Base-by-base conservation (phyloP, 2,888 invertebrate genomes). In the Caenorhabditis drosophilae region DNA sequence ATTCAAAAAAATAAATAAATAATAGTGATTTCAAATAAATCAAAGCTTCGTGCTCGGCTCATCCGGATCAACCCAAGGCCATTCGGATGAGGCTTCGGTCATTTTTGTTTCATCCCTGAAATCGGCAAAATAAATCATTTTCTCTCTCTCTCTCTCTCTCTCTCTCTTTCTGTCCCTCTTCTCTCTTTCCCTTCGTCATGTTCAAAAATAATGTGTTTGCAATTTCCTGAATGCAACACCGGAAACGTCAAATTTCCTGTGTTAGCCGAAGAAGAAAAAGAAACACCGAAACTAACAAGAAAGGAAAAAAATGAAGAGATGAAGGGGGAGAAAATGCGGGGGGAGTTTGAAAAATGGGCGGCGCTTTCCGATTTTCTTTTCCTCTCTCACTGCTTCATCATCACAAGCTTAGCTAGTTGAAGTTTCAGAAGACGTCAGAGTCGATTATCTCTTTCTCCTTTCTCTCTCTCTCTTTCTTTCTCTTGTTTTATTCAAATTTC, bases 1-100 rank as follows among this genome's bases (percentile, higher is more conserved):
- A 15, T 4, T 2, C 26, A 31, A 45, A 27, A 15, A 35, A 26
- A 7, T 31, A 41, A 4, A 18, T 7, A 47, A 20, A 31, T n/a
- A 31, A 34, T 20, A 4, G 16, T 36, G 3, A 40, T 18, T n/a
- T n/a, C n/a, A n/a, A n/a, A n/a, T n/a, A 22, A 38, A n/a, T 73
- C 55, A 78, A 22, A 78, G 62, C 67, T 76, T 75, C 23, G 78
- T 78, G 53, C 74, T 76, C 18, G 73, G 75, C 60, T 76, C 70
- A 62, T 73, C 74, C 26, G 78, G 77, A 62, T 77, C 76, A 40
- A 73, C 66, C 76, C 77, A 77, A 25, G 76, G 77, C 75, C 77
- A 76, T 34, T 72, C 76, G 26, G 50, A 58, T 18, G 61, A 50
- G 4, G 44, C 26, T 45, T 11, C 56, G 11, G 66, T 58, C 49